A percentile compares a stretch with the other conserved stretches of the same genome.
These are phyloP conservation scores for Caenorhabditis wallacei DNA, from an alignment of 2,888 invertebrate species.

Conservation along the genomic window DNA sequence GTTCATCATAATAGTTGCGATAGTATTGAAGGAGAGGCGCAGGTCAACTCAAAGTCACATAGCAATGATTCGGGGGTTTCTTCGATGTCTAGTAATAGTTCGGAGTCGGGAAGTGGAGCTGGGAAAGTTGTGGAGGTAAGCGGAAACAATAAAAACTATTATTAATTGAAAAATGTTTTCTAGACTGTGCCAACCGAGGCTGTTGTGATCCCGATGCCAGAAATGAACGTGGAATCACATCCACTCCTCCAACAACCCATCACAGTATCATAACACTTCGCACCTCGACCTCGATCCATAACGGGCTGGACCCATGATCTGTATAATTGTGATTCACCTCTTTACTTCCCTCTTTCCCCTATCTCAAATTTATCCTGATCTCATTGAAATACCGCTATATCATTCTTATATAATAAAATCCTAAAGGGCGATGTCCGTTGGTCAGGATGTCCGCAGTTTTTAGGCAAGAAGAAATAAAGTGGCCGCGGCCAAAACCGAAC, in stretches of 20 bases:
- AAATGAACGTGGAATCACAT: conserved; percentile 33
- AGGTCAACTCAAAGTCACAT: conserved; percentile 25
- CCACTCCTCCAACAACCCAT: conserved; percentile 32
- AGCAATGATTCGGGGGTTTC: conserved; percentile 63
- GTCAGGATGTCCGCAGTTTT: no score
- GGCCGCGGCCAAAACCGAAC: no score
- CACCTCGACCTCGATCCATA: not conserved
- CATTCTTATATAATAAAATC: conserved; percentile 16
- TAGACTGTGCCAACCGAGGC: no score
- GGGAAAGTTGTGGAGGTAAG: not conserved
- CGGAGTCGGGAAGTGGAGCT: conserved; percentile 4
- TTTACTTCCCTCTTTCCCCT: not conserved
- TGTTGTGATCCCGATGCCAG: not conserved
- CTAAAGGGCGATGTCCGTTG: no score
- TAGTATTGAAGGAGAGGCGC: conserved; percentile 15
- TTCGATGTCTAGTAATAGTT: conserved; percentile 55
- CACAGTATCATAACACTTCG: not conserved
- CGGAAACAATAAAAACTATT: not conserved
- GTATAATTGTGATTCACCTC: conserved; percentile 4
- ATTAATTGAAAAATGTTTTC: no score
- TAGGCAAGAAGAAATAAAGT: no score
- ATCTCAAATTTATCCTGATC: conserved; percentile 17
- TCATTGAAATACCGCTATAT: not conserved
- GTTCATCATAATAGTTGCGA: conserved; percentile 22
- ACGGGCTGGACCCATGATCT: not conserved